Percentiles rank a stretch among this genome's conserved stretches.
Conservation (phyloP, 2,797 vertebrate species). For the Carduelis carduelis region DNA sequence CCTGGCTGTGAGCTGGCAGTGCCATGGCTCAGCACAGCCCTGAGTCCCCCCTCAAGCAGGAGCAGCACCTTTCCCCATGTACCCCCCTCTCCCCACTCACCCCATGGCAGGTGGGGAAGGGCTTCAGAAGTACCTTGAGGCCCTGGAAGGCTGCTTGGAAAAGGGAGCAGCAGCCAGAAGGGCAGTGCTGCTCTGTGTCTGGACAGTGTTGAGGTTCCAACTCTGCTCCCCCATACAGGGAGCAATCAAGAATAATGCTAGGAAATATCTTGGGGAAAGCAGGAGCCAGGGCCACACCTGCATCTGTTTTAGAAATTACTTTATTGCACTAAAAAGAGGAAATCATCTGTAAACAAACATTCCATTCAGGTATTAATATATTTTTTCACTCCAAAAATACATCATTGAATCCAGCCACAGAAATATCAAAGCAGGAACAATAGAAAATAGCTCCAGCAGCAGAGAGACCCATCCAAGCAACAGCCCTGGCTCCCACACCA, state of each 20-base stretch:
- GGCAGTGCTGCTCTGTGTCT: rapidly evolving
- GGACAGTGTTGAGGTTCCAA: background rate
- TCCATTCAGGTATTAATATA: constrained; percentile 29
- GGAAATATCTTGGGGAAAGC: background rate
- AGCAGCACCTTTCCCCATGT: background rate
- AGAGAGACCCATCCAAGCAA: background rate
- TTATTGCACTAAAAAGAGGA: constrained; percentile 75
- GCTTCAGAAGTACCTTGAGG: background rate
- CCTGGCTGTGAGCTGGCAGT: background rate
- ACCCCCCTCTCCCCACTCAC: background rate
- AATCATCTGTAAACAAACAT: constrained; percentile 65
- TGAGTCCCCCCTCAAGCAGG: rapidly evolving
- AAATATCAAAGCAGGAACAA: constrained; percentile 56
- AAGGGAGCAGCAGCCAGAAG: background rate
- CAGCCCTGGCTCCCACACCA: background rate
- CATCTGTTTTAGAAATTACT: constrained; percentile 61
- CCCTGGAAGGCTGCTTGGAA: background rate
- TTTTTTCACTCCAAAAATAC: constrained; percentile 41
- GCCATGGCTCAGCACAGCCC: background rate
- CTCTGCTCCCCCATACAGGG: background rate
- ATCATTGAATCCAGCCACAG: constrained; percentile 52
- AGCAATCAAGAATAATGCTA: background rate
- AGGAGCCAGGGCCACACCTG: background rate
- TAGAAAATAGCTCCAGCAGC: constrained; percentile 34
- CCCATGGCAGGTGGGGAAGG: background rate